Evolutionary conservation across 2,797 vertebrate genomes (phyloP), one percentile per base, ranked within the genome.

Genomic region (Chiloscyllium punctatum): DNA sequence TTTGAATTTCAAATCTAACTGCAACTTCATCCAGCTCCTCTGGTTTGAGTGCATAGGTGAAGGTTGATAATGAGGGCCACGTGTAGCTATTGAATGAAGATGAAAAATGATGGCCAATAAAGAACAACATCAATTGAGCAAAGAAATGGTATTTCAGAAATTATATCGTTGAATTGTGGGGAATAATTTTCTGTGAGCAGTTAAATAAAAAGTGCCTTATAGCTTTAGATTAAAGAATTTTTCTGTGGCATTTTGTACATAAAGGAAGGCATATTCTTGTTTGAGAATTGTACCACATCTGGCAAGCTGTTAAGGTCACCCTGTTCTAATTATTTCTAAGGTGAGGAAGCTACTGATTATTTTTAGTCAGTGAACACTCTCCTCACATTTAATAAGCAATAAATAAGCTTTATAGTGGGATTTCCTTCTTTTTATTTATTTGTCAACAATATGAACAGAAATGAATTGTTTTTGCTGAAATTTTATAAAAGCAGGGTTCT

Each of bases 311-410:
- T 37, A 25, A n/a, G 23, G 42, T 69, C 66, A 27, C 15, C n/a
- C 66, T 69, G 8, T 69, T 42, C 33, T 69, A 42, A 92, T 92
- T 92, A 42, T 92, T 66, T 69, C 4, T 42, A 23, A 68, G 62
- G 42, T 92, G 66, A 92, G 62, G 90, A 92, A 92, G 21, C 18
- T 66, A 69, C 62, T 37, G 42, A 92, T 92, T 92, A 92, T 69
- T 92, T 92, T 21, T 42, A 8, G 42, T 69, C 90, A 21, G 42
- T 1, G 7, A 69, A 37, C n/a, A 37, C 25, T 69, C 69, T 92
- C 62, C 37, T 42, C 62, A 92, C 33, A 69, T 69, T 42, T 25
- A 92, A 42, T 42, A 27, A 42, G 66, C 66, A 69, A 68, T 92
- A n/a, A n/a, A 68, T 92, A 92, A 69, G 11, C 21, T 37, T 18